Conservation (phyloP, 1,140 invertebrate species). For the Drosophila bocqueti region DNA sequence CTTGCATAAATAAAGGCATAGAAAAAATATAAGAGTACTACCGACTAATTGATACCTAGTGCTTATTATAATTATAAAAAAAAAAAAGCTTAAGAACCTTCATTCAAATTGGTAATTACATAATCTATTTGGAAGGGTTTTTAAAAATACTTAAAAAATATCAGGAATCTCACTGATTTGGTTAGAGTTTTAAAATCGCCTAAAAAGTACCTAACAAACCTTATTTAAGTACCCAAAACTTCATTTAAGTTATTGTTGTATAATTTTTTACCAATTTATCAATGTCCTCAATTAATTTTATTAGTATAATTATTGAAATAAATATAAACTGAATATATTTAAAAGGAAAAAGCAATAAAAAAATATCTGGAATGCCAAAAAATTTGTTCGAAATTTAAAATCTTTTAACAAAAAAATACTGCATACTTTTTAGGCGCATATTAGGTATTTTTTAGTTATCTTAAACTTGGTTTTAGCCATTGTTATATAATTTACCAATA, state of each 20-base stretch:
- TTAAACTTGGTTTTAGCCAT: neutral
- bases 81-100: neutral
- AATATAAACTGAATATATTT: neutral
- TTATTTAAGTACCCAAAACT: neutral
- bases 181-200: no score
- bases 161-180: no score
- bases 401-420: neutral
- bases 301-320: neutral
- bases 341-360: neutral
- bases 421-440: neutral
- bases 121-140: neutral
- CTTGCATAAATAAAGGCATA: conserved; percentile 30
- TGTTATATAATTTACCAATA: neutral
- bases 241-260: neutral
- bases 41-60: neutral
- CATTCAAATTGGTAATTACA: neutral
- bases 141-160: no score
- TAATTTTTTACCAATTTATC: neutral
- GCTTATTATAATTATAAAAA: no score
- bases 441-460: neutral
- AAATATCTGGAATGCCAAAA: no score
- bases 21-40: neutral
- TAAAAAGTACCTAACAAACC: neutral
- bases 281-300: neutral
- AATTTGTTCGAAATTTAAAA: neutral